Percentiles rank a stretch among this genome's conserved stretches.
Evolutionary conservation across 2,888 invertebrate species (phyloP).

Genomic region (Steinernema hermaphroditum): DNA sequence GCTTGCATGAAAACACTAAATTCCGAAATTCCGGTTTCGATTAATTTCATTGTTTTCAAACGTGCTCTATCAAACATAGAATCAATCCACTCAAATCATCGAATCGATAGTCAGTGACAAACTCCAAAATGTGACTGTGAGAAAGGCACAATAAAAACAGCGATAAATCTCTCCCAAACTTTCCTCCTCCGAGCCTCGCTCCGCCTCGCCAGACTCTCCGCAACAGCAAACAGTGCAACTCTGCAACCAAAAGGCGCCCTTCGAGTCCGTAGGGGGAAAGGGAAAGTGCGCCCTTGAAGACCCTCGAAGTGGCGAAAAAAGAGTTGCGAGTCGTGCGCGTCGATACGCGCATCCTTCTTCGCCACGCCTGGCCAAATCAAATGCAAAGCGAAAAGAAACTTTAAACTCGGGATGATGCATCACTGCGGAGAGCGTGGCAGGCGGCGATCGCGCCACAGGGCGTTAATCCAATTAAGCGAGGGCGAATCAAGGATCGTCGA

Average conservation of each 20-base stretch:
- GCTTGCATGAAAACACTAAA: neutral
- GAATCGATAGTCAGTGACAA: too few species aligned
- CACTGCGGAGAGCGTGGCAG: neutral
- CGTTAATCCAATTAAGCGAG: slow-evolving; percentile 27
- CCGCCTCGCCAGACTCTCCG: neutral
- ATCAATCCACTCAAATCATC: too few species aligned
- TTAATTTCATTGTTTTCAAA: neutral
- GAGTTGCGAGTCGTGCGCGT: slow-evolving; percentile 16
- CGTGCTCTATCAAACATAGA: too few species aligned
- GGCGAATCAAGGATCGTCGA: slow-evolving; percentile 14
- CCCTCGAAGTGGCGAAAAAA: slow-evolving; percentile 7
- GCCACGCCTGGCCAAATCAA: neutral
- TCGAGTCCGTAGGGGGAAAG: neutral
- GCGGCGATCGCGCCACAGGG: neutral
- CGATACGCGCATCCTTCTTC: slow-evolving; percentile 3
- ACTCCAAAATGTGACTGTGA: too few species aligned
- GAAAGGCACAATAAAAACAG: neutral
- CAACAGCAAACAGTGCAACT: neutral
- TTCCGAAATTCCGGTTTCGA: neutral
- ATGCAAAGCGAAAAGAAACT: slow-evolving; percentile 22
- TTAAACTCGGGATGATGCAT: slow-evolving; percentile 22
- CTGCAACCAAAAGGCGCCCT: neutral
- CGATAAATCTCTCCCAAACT: neutral
- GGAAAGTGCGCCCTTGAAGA: slow-evolving; percentile 11
- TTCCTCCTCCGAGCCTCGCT: too few species aligned